Evolutionary conservation across 2,797 vertebrate species (phyloP).

Genomic region (Lycodopsis pacificus): DNA sequence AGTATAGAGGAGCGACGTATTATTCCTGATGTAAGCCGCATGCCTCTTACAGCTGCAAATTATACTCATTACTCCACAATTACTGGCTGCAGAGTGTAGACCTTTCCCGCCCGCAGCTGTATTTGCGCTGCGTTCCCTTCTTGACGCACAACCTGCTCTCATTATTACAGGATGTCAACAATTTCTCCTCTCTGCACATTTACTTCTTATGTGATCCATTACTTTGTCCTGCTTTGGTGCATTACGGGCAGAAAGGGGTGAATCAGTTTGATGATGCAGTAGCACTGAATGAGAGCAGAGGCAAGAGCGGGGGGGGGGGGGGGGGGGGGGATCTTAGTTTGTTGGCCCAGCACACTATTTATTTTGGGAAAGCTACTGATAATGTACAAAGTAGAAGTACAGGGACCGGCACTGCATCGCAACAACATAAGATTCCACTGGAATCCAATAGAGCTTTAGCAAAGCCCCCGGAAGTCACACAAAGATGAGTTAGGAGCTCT

Average conservation of each 20-base stretch:
- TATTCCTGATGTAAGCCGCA: slow-evolving; percentile 32
- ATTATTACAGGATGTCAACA: slow-evolving; percentile 43
- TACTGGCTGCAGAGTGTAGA: slow-evolving; percentile 16
- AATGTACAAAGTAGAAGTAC: slow-evolving; percentile 40
- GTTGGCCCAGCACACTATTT: slow-evolving; percentile 46
- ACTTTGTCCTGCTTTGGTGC: slow-evolving; percentile 45
- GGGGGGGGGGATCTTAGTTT: slow-evolving; percentile 13
- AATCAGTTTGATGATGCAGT: slow-evolving; percentile 59
- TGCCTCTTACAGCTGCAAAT: slow-evolving; percentile 43
- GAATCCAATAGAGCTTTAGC: slow-evolving; percentile 24
- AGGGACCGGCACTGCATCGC: slow-evolving; percentile 22
- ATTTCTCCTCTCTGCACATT: slow-evolving; percentile 47
- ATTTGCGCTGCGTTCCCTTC: neutral
- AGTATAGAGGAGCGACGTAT: slow-evolving; percentile 14
- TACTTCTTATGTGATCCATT: slow-evolving; percentile 39
- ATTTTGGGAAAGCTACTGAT: slow-evolving; percentile 45
- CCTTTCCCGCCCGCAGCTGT: slow-evolving; percentile 10
- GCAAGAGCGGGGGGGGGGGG: neutral
- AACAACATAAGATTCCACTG: slow-evolving; percentile 27
- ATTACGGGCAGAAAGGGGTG: slow-evolving; percentile 52
- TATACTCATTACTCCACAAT: slow-evolving; percentile 47
- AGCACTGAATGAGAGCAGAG: slow-evolving; percentile 30
- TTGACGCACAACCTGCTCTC: slow-evolving; percentile 17
- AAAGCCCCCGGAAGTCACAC: slow-evolving; percentile 42
- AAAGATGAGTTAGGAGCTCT: slow-evolving; percentile 39